Percentiles rank a stretch among this genome's conserved stretches.
Conservation (phyloP, 2,797 vertebrate species). For the Macropus fuliginosus region DNA sequence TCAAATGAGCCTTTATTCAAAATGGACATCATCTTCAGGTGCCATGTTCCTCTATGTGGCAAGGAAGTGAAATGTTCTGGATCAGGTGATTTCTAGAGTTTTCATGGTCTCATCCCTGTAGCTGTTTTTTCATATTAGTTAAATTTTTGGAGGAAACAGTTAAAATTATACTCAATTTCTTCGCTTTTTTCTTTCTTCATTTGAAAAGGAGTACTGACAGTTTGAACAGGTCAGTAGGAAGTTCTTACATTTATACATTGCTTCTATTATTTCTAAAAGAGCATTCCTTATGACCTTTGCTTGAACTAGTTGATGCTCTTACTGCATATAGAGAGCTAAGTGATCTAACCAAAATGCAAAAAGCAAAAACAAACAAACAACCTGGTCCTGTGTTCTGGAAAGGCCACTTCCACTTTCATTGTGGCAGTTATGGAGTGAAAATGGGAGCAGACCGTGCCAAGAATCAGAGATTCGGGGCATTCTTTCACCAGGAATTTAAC, state of each 20-base stretch:
- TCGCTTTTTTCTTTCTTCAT: not conserved
- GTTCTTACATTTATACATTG: not conserved
- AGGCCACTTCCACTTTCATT: not conserved
- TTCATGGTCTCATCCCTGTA: not conserved
- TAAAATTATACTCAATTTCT: not conserved
- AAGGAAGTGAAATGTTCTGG: not conserved
- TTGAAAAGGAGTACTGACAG: not conserved
- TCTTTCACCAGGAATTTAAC: not conserved
- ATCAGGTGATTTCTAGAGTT: not conserved
- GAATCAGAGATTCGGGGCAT: not conserved
- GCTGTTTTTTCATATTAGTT: not conserved
- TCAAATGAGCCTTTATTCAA: not conserved
- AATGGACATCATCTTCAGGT: not conserved
- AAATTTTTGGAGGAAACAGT: not conserved
- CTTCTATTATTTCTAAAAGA: not conserved
- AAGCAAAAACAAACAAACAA: not conserved
- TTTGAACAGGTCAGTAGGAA: not conserved
- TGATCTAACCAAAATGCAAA: not conserved
- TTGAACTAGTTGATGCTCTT: not conserved
- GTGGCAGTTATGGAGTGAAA: not conserved
- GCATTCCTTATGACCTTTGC: not conserved
- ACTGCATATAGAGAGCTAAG: not conserved
- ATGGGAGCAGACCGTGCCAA: not conserved
- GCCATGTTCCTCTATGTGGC: not conserved
- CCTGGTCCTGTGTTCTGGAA: not conserved